Conservation (phyloP, 2,797 vertebrate genomes). For the Tapirus indicus region DNA sequence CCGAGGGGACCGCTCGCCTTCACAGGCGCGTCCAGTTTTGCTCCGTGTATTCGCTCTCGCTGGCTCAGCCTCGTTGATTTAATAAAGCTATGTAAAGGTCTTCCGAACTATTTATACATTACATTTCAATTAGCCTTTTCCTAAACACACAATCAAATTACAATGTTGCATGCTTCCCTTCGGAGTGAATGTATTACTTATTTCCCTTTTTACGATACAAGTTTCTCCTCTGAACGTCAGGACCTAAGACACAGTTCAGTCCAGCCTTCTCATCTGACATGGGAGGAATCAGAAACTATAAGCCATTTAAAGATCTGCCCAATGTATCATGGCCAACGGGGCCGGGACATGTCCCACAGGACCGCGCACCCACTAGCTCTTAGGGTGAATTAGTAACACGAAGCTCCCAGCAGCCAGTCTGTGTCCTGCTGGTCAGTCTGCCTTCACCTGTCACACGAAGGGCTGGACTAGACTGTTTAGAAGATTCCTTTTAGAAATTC, state of each 20-base stretch:
- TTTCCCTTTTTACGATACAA: not conserved
- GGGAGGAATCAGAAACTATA: not conserved
- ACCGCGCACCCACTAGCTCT: rapidly evolving
- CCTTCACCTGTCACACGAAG: rapidly evolving
- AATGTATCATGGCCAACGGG: rapidly evolving
- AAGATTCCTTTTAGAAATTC: rapidly evolving
- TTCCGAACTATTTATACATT: not conserved
- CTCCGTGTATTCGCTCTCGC: rapidly evolving
- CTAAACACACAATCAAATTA: not conserved
- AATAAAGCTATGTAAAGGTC: not conserved
- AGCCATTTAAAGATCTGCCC: not conserved
- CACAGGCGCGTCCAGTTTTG: too few species aligned
- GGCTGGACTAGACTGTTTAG: rapidly evolving
- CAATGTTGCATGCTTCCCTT: not conserved
- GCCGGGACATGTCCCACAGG: rapidly evolving
- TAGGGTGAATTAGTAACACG: rapidly evolving
- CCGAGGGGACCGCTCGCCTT: not conserved
- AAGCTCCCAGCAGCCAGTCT: too few species aligned
- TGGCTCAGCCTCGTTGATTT: not conserved
- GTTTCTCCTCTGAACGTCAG: not conserved
- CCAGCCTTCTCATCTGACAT: rapidly evolving
- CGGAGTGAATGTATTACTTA: not conserved
- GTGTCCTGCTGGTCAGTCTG: not conserved
- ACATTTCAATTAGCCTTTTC: not conserved
- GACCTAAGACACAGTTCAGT: rapidly evolving